phyloP scores from a whole-genome alignment of 2,888 invertebrate genomes.

The Cyclophora albipunctata region DNA sequence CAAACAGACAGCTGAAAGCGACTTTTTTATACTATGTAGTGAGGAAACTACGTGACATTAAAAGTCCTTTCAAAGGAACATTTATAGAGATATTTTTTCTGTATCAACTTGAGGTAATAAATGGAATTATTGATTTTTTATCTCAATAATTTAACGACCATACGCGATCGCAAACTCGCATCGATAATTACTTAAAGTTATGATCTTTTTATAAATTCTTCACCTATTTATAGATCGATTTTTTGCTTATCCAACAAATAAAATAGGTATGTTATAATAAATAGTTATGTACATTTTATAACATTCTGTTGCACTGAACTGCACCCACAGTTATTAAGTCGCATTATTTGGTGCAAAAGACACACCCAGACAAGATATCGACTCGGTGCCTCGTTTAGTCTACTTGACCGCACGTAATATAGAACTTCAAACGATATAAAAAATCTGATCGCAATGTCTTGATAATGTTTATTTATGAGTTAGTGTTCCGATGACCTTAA shows the following conservation, averaged over 20 bases:
- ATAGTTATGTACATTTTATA: conserved; percentile 28
- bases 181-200: background rate
- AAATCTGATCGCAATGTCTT: conserved; percentile 19
- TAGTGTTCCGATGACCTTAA: conserved; percentile 17
- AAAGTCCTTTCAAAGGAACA: too few species aligned
- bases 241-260: background rate
- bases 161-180: too few species aligned
- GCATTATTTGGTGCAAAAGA: conserved; percentile 65
- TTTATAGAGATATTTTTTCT: too few species aligned
- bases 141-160: too few species aligned
- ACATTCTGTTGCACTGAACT: conserved; percentile 53
- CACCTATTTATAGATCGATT: background rate
- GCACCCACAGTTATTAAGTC: conserved; percentile 63
- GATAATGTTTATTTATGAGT: conserved; percentile 11
- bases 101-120: too few species aligned
- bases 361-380: conserved; percentile 70
- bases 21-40: too few species aligned
- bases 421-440: conserved; percentile 10
- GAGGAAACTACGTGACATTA: too few species aligned
- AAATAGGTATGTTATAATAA: background rate
- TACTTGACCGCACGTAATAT: conserved; percentile 13
- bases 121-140: too few species aligned
- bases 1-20: too few species aligned
- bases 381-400: conserved; percentile 55
- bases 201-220: background rate